These are phyloP conservation scores for Sciurus vulgaris DNA, from an alignment of 2,797 vertebrate species.

Conservation along the genomic window DNA sequence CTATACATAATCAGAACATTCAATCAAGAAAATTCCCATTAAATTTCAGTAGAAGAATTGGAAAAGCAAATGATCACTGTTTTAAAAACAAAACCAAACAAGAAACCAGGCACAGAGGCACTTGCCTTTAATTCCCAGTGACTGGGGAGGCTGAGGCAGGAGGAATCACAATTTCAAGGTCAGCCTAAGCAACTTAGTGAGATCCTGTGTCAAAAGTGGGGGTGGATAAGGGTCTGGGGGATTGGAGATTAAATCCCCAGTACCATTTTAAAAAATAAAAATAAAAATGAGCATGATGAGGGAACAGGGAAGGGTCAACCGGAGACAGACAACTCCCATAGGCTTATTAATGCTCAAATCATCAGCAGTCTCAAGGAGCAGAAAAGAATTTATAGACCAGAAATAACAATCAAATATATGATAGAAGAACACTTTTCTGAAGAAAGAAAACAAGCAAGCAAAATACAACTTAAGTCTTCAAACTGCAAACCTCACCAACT, in stretches of 20 bases:
- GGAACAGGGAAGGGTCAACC: neutral
- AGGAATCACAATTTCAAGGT: neutral
- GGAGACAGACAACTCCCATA: neutral
- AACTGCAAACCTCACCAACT: neutral
- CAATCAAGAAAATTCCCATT: neutral
- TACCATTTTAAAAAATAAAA: no score
- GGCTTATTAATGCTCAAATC: neutral
- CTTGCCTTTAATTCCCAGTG: neutral
- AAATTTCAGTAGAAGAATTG: neutral
- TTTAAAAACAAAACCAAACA: no score
- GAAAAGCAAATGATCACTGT: neutral
- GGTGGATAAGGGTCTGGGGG: no score
- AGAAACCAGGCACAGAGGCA: neutral
- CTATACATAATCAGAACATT: neutral
- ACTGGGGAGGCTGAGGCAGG: no score
- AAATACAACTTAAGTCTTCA: neutral
- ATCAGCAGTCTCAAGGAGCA: neutral
- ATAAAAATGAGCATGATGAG: neutral
- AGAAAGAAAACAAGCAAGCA: neutral
- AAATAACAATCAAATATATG: neutral
- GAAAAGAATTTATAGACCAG: neutral
- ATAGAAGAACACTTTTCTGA: neutral
- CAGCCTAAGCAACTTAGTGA: neutral
- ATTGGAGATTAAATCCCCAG: no score
- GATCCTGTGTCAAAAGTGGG: no score